Percentiles rank a stretch among this genome's conserved stretches.
Conservation (phyloP, 2,113 vertebrate genomes). For the Caranx melampygus region DNA sequence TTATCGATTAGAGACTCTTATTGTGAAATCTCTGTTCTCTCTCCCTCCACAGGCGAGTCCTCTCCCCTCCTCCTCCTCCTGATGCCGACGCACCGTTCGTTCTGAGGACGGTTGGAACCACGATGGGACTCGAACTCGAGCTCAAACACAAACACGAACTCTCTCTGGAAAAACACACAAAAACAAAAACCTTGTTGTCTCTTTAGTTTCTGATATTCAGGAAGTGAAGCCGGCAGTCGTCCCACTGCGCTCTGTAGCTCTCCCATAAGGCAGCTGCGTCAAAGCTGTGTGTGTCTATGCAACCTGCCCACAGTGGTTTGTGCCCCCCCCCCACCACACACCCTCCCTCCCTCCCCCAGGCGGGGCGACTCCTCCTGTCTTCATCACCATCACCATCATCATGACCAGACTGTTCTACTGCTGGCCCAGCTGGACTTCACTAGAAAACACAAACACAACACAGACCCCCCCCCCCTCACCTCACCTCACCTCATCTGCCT, state of each 20-base stretch:
- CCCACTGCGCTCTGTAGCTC: conserved; percentile 95
- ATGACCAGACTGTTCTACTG: conserved; percentile 86
- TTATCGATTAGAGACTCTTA: too few relatives aligned
- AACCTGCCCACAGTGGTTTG: conserved; percentile 93
- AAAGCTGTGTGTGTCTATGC: conserved; percentile 99
- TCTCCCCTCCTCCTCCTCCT: conserved; percentile 96
- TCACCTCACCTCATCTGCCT: too few relatives aligned
- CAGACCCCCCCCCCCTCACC: too few relatives aligned
- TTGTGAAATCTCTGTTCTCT: too few relatives aligned
- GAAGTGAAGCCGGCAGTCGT: conserved; percentile 94
- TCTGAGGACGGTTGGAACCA: conserved; percentile 86
- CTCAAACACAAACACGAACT: too few relatives aligned
- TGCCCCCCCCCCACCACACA: too few relatives aligned
- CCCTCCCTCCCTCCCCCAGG: conserved; percentile 83
- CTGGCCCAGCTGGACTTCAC: conserved; percentile 88
- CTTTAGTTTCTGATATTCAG: conserved; percentile 95
- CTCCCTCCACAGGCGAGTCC: conserved; percentile 88
- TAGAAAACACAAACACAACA: conserved; percentile 42
- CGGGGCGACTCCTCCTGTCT: conserved; percentile 86
- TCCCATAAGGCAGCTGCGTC: conserved; percentile 96
- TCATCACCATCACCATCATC: conserved; percentile 82
- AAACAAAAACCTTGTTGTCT: background rate
- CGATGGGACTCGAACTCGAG: conserved; percentile 18
- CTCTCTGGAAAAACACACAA: conserved; percentile 55
- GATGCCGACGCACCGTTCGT: conserved; percentile 85